These are phyloP conservation scores for Lepidurus packardi DNA, from an alignment of 1,140 invertebrate species.

Conservation along the genomic window DNA sequence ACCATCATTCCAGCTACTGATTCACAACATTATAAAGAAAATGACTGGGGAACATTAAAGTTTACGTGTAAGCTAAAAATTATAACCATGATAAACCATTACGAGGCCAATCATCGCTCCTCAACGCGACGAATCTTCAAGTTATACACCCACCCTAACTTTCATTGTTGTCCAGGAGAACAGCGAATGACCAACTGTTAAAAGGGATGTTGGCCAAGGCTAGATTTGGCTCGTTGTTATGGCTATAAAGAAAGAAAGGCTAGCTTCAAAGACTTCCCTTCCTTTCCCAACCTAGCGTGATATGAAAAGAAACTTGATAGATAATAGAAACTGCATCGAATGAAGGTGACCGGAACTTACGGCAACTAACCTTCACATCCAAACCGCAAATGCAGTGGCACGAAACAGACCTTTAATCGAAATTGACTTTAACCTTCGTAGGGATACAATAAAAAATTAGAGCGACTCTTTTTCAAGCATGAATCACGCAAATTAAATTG, in stretches of 20 bases:
- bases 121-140: no score
- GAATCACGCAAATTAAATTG: no score
- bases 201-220: neutral
- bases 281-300: neutral
- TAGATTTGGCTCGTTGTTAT: neutral
- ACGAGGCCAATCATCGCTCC: no score
- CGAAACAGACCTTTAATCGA: neutral
- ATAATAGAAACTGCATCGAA: neutral
- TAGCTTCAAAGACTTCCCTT: no score
- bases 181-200: no score
- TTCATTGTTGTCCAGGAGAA: no score
- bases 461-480: no score
- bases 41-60: no score
- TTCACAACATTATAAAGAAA: neutral
- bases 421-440: neutral
- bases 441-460: neutral
- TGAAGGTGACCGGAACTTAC: neutral
- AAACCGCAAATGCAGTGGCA: neutral
- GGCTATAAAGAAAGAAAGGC: neutral
- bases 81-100: no score
- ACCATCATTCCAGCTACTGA: neutral
- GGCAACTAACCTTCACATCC: neutral
- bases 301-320: neutral
- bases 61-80: no score
- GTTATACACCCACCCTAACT: no score